phyloP scores from a whole-genome alignment of 2,888 invertebrate species.

The Bombylius major region DNA sequence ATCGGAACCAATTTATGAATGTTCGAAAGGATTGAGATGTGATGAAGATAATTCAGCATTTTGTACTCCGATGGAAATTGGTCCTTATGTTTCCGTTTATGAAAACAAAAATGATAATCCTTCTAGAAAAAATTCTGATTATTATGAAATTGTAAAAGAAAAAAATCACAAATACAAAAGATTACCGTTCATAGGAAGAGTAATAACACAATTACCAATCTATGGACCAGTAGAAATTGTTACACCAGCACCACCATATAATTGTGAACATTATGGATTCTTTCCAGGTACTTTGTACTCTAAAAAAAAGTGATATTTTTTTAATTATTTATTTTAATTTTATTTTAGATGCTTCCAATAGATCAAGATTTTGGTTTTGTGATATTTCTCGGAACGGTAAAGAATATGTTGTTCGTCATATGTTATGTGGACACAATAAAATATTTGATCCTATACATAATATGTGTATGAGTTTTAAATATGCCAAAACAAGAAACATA shows the following conservation, averaged over 20 bases:
- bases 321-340: not conserved
- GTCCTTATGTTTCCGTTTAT: not conserved
- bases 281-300: slow-evolving; percentile 12
- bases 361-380: slow-evolving; percentile 17
- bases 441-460: slow-evolving; percentile 12
- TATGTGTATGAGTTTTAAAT: slow-evolving; percentile 12
- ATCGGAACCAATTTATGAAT: slow-evolving; percentile 9
- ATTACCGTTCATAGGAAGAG: not conserved
- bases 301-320: not conserved
- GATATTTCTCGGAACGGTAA: slow-evolving; percentile 14
- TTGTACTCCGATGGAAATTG: slow-evolving; percentile 15
- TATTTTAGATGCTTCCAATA: slow-evolving; percentile 4
- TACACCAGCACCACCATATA: slow-evolving; percentile 5
- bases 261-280: slow-evolving; percentile 16
- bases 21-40: slow-evolving; percentile 13
- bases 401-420: slow-evolving; percentile 14
- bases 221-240: slow-evolving; percentile 4
- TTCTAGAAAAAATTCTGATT: not conserved
- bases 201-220: not conserved
- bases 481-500: not conserved
- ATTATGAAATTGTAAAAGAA: slow-evolving; percentile 1
- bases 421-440: slow-evolving; percentile 15
- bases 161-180: not conserved
- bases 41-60: slow-evolving; percentile 20
- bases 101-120: not conserved